Evolutionary conservation across 2,113 vertebrate genomes (phyloP).

Genomic region (Rattus rattus): DNA sequence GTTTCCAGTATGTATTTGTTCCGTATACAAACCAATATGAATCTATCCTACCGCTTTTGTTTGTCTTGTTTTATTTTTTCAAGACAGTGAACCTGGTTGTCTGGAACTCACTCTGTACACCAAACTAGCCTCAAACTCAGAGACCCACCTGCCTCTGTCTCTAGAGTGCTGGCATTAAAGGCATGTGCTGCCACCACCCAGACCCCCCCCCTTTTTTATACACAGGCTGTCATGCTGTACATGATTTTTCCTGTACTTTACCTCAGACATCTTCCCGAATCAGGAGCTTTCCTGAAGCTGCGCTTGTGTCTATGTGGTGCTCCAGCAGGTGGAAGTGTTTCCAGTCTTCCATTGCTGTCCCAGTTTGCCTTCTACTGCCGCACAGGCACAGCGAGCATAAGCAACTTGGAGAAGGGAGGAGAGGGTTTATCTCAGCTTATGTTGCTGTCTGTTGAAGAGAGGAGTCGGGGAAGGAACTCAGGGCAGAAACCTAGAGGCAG

Average conservation of each 20-base stretch:
- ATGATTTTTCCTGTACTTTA: not conserved
- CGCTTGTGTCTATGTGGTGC: not conserved
- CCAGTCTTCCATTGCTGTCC: not conserved
- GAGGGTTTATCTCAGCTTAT: not conserved
- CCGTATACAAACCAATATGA: not conserved
- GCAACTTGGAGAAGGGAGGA: not conserved
- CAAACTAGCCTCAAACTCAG: too few relatives aligned
- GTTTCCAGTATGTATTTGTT: not conserved
- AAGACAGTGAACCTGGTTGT: too few relatives aligned
- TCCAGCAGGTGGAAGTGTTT: not conserved
- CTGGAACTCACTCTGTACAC: too few relatives aligned
- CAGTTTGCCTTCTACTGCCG: not conserved
- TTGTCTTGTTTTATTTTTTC: too few relatives aligned
- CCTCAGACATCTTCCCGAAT: not conserved
- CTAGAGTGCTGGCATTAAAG: too few relatives aligned
- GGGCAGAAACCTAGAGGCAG: not conserved
- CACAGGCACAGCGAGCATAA: not conserved
- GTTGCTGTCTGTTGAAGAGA: not conserved
- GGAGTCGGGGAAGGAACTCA: not conserved
- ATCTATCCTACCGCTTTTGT: too few relatives aligned
- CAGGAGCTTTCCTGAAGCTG: not conserved
- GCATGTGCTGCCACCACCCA: too few relatives aligned
- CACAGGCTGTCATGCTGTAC: not conserved
- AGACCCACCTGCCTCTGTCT: too few relatives aligned
- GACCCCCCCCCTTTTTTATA: not conserved